Evolutionary conservation across 2,113 vertebrate species (phyloP).

Genomic region (Garra rufa): DNA sequence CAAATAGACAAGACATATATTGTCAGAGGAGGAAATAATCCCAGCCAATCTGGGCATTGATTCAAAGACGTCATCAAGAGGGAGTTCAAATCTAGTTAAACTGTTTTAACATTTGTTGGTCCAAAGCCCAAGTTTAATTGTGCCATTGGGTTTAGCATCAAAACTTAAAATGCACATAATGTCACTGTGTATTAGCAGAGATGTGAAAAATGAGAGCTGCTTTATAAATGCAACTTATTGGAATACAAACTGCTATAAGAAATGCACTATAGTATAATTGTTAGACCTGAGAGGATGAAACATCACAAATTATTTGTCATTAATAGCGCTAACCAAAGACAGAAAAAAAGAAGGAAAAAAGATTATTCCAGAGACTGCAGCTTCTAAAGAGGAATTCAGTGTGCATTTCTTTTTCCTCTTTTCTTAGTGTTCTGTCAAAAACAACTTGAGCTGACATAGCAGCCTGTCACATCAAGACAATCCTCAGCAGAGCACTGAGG

Average conservation of each 20-base stretch:
- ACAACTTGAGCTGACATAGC: slow-evolving; percentile 75
- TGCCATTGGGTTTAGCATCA: not conserved
- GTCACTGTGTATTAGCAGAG: not conserved
- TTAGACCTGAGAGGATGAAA: not conserved
- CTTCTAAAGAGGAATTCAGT: slow-evolving; percentile 65
- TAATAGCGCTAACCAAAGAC: slow-evolving; percentile 17
- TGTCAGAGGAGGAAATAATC: not conserved
- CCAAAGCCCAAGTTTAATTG: not conserved
- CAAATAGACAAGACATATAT: slow-evolving; percentile 6
- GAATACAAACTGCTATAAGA: not conserved
- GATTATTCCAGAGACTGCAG: slow-evolving; percentile 66
- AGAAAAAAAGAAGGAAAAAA: slow-evolving; percentile 50
- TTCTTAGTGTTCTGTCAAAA: slow-evolving; percentile 79
- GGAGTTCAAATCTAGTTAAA: not conserved
- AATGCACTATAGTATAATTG: not conserved
- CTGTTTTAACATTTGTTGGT: not conserved
- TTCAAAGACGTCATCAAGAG: not conserved
- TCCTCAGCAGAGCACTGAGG: slow-evolving; percentile 66
- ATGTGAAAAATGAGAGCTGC: not conserved
- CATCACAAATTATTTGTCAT: not conserved
- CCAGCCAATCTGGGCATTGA: not conserved
- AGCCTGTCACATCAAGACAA: slow-evolving; percentile 77
- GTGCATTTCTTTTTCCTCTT: slow-evolving; percentile 52
- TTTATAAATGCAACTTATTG: not conserved
- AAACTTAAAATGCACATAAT: not conserved